phyloP scores from a whole-genome alignment of 1,140 invertebrate genomes.

The Zaprionus camerounensis region DNA sequence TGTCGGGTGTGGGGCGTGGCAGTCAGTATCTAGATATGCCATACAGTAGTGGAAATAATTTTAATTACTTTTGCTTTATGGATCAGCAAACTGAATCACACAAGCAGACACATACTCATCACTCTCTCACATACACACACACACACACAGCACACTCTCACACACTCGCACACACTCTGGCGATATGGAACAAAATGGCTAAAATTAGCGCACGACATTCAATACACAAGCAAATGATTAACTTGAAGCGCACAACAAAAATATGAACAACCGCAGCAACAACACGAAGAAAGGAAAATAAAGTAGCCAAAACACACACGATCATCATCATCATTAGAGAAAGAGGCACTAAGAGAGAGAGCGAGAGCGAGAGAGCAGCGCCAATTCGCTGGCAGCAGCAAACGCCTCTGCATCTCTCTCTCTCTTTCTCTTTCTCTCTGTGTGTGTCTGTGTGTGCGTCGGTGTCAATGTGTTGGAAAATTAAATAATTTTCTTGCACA shows the following conservation, averaged over 20 bases:
- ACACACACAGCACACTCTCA: not conserved
- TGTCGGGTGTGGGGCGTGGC: slow-evolving; percentile 15
- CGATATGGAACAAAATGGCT: slow-evolving; percentile 80
- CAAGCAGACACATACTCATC: not conserved
- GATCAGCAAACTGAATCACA: slow-evolving; percentile 58
- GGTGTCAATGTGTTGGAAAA: slow-evolving; percentile 63
- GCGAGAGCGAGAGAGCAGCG: slow-evolving; percentile 1
- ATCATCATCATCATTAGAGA: slow-evolving; percentile 28
- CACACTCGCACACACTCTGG: slow-evolving; percentile 25
- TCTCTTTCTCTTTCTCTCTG: not conserved
- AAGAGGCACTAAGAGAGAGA: slow-evolving; percentile 1
- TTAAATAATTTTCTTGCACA: slow-evolving; percentile 82
- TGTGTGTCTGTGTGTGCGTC: slow-evolving; percentile 20
- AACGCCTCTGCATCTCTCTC: slow-evolving; percentile 9
- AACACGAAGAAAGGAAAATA: slow-evolving; percentile 70
- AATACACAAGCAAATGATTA: slow-evolving; percentile 83
- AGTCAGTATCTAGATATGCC: slow-evolving; percentile 11
- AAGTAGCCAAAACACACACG: slow-evolving; percentile 64
- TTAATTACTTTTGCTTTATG: slow-evolving; percentile 81
- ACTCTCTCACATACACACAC: too few species aligned
- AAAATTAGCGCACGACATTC: slow-evolving; percentile 84
- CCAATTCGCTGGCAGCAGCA: slow-evolving; percentile 36
- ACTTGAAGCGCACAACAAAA: slow-evolving; percentile 74
- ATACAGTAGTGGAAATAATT: slow-evolving; percentile 74
- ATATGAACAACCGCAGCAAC: slow-evolving; percentile 62